Evolutionary conservation across 1,140 invertebrate genomes (phyloP).

Genomic region (Trinorchestia longiramus): DNA sequence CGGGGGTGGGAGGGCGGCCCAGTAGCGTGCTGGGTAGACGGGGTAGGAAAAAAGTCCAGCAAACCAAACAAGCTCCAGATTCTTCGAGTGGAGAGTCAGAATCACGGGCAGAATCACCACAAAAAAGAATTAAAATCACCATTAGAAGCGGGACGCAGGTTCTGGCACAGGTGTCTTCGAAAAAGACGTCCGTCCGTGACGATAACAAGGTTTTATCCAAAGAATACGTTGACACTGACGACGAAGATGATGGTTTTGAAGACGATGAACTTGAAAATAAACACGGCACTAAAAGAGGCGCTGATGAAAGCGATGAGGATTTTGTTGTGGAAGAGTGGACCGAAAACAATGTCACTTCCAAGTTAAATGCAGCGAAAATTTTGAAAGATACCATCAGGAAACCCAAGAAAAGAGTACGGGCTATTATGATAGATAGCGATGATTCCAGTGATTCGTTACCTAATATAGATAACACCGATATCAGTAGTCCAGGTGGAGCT

Average conservation of each 20-base stretch:
- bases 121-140: slow-evolving; percentile 72
- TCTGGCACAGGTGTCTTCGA: slow-evolving; percentile 73
- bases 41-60: slow-evolving; percentile 54
- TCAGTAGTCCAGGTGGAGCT: too few species aligned
- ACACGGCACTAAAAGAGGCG: neutral
- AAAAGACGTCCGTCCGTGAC: slow-evolving; percentile 52
- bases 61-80: slow-evolving; percentile 46
- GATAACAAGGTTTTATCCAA: neutral
- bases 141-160: slow-evolving; percentile 81
- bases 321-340: slow-evolving; percentile 26
- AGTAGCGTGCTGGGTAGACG: slow-evolving; percentile 9
- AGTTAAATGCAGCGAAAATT: neutral
- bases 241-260: neutral
- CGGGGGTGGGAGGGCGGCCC: slow-evolving; percentile 20
- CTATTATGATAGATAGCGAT: slow-evolving; percentile 24
- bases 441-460: slow-evolving; percentile 11
- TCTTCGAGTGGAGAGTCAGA: slow-evolving; percentile 57
- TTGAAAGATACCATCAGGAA: neutral
- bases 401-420: slow-evolving; percentile 4
- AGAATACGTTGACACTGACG: neutral
- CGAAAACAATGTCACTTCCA: neutral
- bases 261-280: neutral
- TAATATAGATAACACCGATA: neutral
- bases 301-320: slow-evolving; percentile 7
- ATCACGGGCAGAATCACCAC: slow-evolving; percentile 25